These are phyloP conservation scores for Chloroceryle amazona DNA, from an alignment of 2,797 vertebrate genomes.

Conservation along the genomic window DNA sequence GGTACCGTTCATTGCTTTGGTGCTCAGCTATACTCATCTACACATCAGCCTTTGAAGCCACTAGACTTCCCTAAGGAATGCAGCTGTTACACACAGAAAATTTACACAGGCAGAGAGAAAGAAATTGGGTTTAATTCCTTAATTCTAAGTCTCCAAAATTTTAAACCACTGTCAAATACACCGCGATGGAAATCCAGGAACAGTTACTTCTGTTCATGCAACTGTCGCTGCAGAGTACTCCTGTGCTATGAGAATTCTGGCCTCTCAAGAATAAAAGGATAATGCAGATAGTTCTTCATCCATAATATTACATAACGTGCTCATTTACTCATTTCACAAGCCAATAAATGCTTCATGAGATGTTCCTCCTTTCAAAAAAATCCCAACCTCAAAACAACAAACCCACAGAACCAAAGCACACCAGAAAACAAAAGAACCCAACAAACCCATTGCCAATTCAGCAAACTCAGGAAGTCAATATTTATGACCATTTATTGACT, in stretches of 20 bases:
- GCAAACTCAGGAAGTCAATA: background rate
- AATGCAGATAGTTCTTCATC: background rate
- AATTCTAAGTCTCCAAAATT: background rate
- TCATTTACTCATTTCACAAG: background rate
- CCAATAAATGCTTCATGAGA: background rate
- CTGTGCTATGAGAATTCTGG: background rate
- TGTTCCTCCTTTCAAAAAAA: background rate
- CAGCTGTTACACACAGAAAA: accelerated
- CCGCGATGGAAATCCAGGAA: background rate
- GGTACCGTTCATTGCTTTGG: background rate
- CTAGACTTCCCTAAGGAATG: background rate
- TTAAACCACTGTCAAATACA: background rate
- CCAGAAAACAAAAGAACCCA: background rate
- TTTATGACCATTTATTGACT: background rate
- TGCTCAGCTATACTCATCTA: accelerated
- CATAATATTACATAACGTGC: background rate
- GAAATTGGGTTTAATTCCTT: background rate
- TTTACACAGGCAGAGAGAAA: background rate
- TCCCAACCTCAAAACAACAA: background rate
- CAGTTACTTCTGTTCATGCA: background rate
- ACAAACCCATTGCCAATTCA: background rate
- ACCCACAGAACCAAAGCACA: background rate
- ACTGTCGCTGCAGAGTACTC: background rate
- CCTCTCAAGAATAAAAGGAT: background rate
- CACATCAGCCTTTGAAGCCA: background rate